These are phyloP conservation scores for Enteromius thamalakanensis DNA, from an alignment of 2,797 vertebrate genomes.

Conservation along the genomic window DNA sequence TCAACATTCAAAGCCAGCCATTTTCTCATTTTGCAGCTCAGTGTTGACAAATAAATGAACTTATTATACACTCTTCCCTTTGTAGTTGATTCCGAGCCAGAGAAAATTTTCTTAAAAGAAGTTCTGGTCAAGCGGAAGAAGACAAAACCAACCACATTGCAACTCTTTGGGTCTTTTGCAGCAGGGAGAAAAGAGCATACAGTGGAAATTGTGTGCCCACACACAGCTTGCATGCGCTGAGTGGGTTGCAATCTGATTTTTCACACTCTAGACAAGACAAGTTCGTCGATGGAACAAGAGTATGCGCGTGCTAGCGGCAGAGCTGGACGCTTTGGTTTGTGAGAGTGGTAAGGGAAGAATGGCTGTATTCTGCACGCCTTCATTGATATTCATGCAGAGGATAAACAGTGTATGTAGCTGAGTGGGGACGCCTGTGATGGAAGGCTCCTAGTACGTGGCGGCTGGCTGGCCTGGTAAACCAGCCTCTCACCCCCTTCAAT, in stretches of 20 bases:
- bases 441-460: slow-evolving; percentile 77
- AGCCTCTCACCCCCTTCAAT: slow-evolving; percentile 70
- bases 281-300: slow-evolving; percentile 75
- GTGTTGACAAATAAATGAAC: slow-evolving; percentile 84
- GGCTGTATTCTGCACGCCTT: slow-evolving; percentile 74
- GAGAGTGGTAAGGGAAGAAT: slow-evolving; percentile 68
- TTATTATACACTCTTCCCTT: slow-evolving; percentile 79
- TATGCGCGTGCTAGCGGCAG: slow-evolving; percentile 71
- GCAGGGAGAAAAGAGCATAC: slow-evolving; percentile 55
- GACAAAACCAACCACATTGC: slow-evolving; percentile 71
- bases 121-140: slow-evolving; percentile 73
- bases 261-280: slow-evolving; percentile 75
- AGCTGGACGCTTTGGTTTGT: slow-evolving; percentile 69
- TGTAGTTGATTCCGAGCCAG: slow-evolving; percentile 70
- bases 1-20: slow-evolving; percentile 77
- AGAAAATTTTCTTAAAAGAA: slow-evolving; percentile 72
- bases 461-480: slow-evolving; percentile 69
- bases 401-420: slow-evolving; percentile 79
- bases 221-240: slow-evolving; percentile 60
- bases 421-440: slow-evolving; percentile 79
- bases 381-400: slow-evolving; percentile 79
- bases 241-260: slow-evolving; percentile 75
- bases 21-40: slow-evolving; percentile 76
- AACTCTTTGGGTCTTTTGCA: slow-evolving; percentile 69
- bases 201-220: slow-evolving; percentile 26